Percentiles rank a stretch among this genome's conserved stretches.
Evolutionary conservation across 2,888 invertebrate species (phyloP).

Genomic region (Zygogramma bicolorata): DNA sequence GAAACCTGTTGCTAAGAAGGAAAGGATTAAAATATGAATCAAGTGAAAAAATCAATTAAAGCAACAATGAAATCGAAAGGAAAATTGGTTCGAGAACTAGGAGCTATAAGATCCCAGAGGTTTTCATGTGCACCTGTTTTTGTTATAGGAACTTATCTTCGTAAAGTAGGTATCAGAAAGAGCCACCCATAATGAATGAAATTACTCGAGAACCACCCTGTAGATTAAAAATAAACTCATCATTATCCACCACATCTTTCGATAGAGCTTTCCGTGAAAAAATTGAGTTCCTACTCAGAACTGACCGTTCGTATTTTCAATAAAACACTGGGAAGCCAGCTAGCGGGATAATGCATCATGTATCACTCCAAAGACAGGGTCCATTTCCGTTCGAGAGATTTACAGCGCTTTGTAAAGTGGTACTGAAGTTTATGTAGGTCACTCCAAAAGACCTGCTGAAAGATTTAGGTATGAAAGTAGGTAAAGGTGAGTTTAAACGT

Average conservation of each 20-base stretch:
- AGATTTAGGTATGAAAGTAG: constrained; percentile 23
- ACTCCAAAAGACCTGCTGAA: constrained; percentile 23
- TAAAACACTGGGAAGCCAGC: constrained; percentile 26
- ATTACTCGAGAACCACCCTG: too few relatives aligned
- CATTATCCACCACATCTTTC: not conserved
- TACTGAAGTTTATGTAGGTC: constrained; percentile 29
- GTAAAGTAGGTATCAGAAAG: too few relatives aligned
- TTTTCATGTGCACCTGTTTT: too few relatives aligned
- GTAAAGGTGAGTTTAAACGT: not conserved
- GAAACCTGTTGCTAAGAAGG: too few relatives aligned
- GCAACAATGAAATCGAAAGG: too few relatives aligned
- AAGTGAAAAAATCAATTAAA: too few relatives aligned
- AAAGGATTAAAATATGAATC: too few relatives aligned
- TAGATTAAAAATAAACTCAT: not conserved
- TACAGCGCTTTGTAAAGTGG: constrained; percentile 27
- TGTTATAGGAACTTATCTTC: too few relatives aligned
- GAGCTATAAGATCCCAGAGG: too few relatives aligned
- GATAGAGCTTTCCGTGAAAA: not conserved
- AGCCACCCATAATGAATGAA: too few relatives aligned
- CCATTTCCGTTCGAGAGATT: constrained; percentile 27
- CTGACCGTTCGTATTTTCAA: constrained; percentile 40
- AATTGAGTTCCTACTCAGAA: constrained; percentile 17
- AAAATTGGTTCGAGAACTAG: too few relatives aligned
- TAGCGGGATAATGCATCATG: constrained; percentile 41
- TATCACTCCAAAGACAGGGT: constrained; percentile 37